Evolutionary conservation across 2,797 vertebrate species (phyloP).

Genomic region (Lophotriccus pileatus): DNA sequence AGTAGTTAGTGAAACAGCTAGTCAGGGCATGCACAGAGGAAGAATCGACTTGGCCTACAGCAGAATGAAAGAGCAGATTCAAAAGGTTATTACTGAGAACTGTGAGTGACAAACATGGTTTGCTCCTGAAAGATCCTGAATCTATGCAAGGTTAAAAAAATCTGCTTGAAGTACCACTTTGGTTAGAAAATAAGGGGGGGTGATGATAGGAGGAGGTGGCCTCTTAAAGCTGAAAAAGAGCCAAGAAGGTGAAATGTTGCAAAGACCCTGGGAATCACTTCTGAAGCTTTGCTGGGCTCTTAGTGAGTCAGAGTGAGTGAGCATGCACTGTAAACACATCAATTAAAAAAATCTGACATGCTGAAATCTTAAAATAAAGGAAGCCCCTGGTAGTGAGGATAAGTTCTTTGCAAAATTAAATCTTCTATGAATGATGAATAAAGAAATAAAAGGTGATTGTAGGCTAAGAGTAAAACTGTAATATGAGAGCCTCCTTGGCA

Average conservation of each 20-base stretch:
- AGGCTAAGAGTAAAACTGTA: not conserved
- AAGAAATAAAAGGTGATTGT: not conserved
- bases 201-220: not conserved
- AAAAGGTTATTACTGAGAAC: fast-evolving
- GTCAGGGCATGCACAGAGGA: not conserved
- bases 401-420: not conserved
- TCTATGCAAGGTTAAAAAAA: not conserved
- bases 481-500: not conserved
- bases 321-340: not conserved
- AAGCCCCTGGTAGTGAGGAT: not conserved
- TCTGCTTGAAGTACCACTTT: not conserved
- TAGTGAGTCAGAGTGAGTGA: not conserved
- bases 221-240: not conserved
- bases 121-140: not conserved
- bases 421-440: not conserved
- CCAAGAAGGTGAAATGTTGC: not conserved
- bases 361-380: not conserved
- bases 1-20: not conserved
- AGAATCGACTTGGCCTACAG: fast-evolving
- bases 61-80: not conserved
- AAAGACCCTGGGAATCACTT: not conserved
- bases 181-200: fast-evolving
- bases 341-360: not conserved
- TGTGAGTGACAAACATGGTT: not conserved
- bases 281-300: not conserved